phyloP scores from a whole-genome alignment of 2,113 vertebrate genomes.

The Philantomba maxwellii region DNA sequence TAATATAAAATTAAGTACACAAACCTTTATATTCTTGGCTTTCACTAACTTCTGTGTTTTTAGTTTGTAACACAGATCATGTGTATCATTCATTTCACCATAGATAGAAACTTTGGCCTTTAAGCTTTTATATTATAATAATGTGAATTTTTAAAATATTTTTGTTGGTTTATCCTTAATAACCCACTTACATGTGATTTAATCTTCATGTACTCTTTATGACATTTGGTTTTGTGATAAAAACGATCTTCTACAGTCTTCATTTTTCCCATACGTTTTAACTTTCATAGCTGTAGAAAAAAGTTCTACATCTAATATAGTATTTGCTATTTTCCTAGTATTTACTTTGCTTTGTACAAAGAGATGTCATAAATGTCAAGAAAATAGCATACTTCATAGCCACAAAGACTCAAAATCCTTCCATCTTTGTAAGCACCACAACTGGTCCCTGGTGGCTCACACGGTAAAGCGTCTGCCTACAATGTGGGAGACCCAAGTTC shows the following conservation, averaged over 20 bases:
- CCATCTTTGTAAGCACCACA: neutral
- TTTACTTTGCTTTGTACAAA: neutral
- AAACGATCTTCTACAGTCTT: neutral
- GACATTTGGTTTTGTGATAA: neutral
- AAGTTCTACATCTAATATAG: neutral
- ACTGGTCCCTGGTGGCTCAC: neutral
- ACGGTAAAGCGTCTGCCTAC: too few species aligned
- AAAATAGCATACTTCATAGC: neutral
- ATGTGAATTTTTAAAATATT: neutral
- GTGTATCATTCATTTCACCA: neutral
- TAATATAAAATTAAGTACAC: neutral
- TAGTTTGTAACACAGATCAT: neutral
- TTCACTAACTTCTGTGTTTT: neutral
- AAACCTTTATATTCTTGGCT: neutral
- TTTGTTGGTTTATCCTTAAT: neutral
- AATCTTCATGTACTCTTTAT: neutral
- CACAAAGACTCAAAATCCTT: neutral
- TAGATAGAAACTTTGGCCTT: neutral
- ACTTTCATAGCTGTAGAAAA: neutral
- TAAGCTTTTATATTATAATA: neutral
- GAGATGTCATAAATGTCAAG: neutral
- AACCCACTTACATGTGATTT: neutral
- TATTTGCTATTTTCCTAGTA: neutral
- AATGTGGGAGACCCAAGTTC: too few species aligned
- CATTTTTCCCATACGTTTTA: neutral